phyloP scores from a whole-genome alignment of 2,797 vertebrate genomes.

The Poeciliopsis paucimaculata region DNA sequence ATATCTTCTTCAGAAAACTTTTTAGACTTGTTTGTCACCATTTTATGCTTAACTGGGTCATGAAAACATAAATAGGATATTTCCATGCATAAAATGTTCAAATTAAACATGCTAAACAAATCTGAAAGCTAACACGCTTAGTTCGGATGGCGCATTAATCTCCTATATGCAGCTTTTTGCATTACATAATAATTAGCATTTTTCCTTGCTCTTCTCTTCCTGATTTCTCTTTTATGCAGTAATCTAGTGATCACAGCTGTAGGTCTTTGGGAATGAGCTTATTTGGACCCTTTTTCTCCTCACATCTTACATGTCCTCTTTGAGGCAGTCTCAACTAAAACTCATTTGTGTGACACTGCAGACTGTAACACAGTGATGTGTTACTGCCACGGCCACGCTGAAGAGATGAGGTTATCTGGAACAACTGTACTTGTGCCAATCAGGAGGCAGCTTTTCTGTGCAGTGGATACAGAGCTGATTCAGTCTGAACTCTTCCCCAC shows the following conservation, averaged over 20 bases:
- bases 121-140: not conserved
- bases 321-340: slow-evolving; percentile 6
- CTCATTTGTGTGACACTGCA: slow-evolving; percentile 20
- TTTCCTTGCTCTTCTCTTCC: slow-evolving; percentile 1
- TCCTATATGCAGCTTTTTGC: not conserved
- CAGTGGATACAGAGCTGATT: slow-evolving; percentile 59
- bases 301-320: not conserved
- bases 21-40: not conserved
- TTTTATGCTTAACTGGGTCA: slow-evolving; percentile 9
- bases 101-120: not conserved
- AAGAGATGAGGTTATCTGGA: slow-evolving; percentile 31
- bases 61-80: slow-evolving; percentile 4
- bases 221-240: slow-evolving; percentile 3
- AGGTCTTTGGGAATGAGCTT: slow-evolving; percentile 8
- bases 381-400: slow-evolving; percentile 9
- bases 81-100: not conserved
- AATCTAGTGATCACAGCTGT: slow-evolving; percentile 9
- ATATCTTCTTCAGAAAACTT: not conserved
- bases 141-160: not conserved
- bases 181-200: not conserved
- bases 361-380: slow-evolving; percentile 9
- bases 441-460: slow-evolving; percentile 53
- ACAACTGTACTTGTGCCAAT: slow-evolving; percentile 40
- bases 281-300: not conserved
- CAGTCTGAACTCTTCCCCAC: slow-evolving; percentile 53